phyloP scores from a whole-genome alignment of 2,888 invertebrate species.

The Hypercompe scribonia region DNA sequence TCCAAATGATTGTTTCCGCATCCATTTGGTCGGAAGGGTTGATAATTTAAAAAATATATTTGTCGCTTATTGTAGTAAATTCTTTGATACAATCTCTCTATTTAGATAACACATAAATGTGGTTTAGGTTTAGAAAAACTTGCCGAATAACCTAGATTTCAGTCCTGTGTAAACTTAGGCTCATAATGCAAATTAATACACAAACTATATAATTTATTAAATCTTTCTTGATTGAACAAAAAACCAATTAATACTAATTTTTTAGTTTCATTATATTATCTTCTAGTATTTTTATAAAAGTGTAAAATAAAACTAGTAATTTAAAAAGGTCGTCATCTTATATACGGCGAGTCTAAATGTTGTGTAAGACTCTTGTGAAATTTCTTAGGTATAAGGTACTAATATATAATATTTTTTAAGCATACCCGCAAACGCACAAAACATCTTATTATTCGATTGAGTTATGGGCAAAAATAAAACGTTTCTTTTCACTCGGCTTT shows the following conservation, averaged over 20 bases:
- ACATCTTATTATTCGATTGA: slow-evolving; percentile 45
- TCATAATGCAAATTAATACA: not conserved
- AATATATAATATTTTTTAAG: not conserved
- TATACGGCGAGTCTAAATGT: not conserved
- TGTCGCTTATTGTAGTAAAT: slow-evolving; percentile 2
- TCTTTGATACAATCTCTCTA: slow-evolving; percentile 10
- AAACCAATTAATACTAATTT: too few species aligned
- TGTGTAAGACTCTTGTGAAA: too few species aligned
- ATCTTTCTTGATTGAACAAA: too few species aligned
- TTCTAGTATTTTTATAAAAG: too few species aligned
- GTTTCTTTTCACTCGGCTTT: slow-evolving; percentile 65
- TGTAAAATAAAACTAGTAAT: not conserved
- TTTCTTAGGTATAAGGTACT: not conserved
- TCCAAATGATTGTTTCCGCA: slow-evolving; percentile 54
- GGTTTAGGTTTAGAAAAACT: not conserved
- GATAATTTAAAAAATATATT: slow-evolving; percentile 19
- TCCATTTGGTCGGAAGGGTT: slow-evolving; percentile 38
- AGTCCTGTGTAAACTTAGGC: too few species aligned
- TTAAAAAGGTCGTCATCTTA: not conserved
- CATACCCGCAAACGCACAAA: slow-evolving; percentile 10
- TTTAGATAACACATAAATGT: slow-evolving; percentile 10
- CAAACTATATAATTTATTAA: too few species aligned
- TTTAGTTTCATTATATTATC: too few species aligned
- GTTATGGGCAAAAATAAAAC: slow-evolving; percentile 66
- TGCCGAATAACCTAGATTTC: too few species aligned